Evolutionary conservation across 2,113 vertebrate genomes (phyloP).

Genomic region (Gracilinanus agilis): DNA sequence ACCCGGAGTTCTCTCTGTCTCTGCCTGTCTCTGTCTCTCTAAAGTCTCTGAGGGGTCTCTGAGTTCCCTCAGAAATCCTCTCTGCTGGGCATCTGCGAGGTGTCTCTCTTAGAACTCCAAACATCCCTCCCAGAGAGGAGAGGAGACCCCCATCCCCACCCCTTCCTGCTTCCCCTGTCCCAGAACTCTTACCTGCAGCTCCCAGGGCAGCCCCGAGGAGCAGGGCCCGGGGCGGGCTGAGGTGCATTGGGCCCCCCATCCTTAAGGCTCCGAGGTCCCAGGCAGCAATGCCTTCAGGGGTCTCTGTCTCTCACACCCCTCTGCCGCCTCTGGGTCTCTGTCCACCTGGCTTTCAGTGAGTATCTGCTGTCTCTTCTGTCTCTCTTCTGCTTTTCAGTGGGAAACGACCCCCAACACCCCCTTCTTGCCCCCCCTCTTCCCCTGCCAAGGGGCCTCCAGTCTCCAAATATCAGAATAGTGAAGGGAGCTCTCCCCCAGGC

Average conservation of each 20-base stretch:
- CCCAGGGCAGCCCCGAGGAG: constrained; percentile 77
- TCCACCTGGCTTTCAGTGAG: constrained; percentile 42
- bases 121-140: neutral
- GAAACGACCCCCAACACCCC: constrained; percentile 6
- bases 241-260: constrained; percentile 61
- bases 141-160: constrained; percentile 14
- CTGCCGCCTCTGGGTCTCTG: constrained; percentile 29
- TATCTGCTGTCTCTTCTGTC: constrained; percentile 38
- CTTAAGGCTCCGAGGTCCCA: neutral
- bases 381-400: neutral
- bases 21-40: neutral
- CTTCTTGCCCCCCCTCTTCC: neutral
- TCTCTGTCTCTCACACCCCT: constrained; percentile 41
- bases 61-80: neutral
- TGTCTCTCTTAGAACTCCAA: neutral
- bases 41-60: neutral
- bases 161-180: constrained; percentile 19
- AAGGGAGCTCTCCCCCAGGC: neutral
- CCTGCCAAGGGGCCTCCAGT: neutral
- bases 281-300: constrained; percentile 35
- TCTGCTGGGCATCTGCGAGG: neutral
- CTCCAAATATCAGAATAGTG: neutral
- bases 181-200: constrained; percentile 76
- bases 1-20: neutral
- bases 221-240: constrained; percentile 72